Evolutionary conservation across 1,140 invertebrate species (phyloP).

Genomic region (Steinernema khuongi): DNA sequence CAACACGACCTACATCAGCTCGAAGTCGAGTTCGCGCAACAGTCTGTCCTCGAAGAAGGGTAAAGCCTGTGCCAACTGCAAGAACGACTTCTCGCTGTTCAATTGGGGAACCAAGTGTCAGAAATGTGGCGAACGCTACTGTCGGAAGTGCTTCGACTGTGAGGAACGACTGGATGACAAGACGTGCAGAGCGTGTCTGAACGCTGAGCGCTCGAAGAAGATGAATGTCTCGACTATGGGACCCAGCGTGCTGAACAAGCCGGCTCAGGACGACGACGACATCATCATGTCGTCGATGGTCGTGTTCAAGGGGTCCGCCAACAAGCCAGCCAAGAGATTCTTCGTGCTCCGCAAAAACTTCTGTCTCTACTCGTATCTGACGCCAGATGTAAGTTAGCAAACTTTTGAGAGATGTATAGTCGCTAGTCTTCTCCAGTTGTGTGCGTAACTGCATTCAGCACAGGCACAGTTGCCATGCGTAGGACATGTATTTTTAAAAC

Average conservation of each 20-base stretch:
- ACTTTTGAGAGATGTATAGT: no score
- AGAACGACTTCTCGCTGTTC: conserved; percentile 19
- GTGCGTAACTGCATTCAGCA: no score
- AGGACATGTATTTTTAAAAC: no score
- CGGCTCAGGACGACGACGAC: conserved; percentile 22
- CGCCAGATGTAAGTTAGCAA: conserved; percentile 29
- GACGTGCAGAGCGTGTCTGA: not conserved
- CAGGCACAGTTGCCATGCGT: no score
- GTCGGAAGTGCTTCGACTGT: conserved; percentile 51
- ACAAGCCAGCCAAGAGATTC: conserved; percentile 41
- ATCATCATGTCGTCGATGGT: conserved; percentile 38
- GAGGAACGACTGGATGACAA: conserved; percentile 17
- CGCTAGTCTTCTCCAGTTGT: no score
- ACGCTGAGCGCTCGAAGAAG: not conserved
- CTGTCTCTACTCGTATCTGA: conserved; percentile 51
- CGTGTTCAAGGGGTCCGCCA: conserved; percentile 39
- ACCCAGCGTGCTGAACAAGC: conserved; percentile 3
- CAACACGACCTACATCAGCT: not conserved
- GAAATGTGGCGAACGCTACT: conserved; percentile 39
- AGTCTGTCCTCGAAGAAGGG: conserved; percentile 16
- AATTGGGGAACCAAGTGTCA: conserved; percentile 20
- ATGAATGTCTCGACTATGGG: not conserved
- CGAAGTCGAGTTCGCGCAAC: conserved; percentile 19
- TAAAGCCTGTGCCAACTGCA: conserved; percentile 13
- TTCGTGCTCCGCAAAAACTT: conserved; percentile 56